Base-by-base conservation (phyloP, 2,888 invertebrate genomes). In the Plutella xylostella region DNA sequence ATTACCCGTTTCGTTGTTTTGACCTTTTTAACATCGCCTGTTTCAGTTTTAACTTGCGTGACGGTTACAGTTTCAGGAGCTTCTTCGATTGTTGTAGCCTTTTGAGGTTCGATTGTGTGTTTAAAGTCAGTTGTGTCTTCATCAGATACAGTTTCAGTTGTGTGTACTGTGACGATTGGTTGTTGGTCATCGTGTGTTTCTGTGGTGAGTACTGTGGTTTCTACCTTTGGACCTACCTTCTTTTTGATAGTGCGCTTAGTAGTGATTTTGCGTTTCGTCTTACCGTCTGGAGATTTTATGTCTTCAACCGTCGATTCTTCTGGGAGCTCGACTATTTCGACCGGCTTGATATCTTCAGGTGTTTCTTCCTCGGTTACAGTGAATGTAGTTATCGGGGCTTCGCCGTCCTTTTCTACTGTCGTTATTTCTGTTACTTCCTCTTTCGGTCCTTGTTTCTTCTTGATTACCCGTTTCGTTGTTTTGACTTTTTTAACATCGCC, bases 181-280 rank as follows among this genome's bases (percentile, higher is more conserved):
- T 73, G 45, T 47, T 17, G 34, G 39, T 46, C 38, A 42, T 46
- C 42, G 4, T 22, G 5, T 37, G 42, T 37, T 42, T 34, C 60
- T 65, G 30, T 47, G 55, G 18, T 49, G 22, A 49, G 49, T 42
- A 52, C 46, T 42, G 51, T 54, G 25, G 48, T 41, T 48, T 47
- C 48, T 45, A 57, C 53, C 48, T 57, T 56, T 4, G 61, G 58
- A 7, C 58, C 46, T 73, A 46, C 71, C 74, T 42, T 76, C 53
- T 17, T 80, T 72, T 56, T 76, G 20, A 73, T 68, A 1, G 63
- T 51, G 4, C 63, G 63, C 48, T 65, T 70, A 42, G 60, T 65
- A 11, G 69, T 50, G 9, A 63, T 49, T 43, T 64, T 61, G 48
- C 68, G 66, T 12, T 50, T 55, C 1, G 51, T 21, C 37, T 45